Evolutionary conservation across 2,113 vertebrate species (phyloP).

Genomic region (Probosciger aterrimus): DNA sequence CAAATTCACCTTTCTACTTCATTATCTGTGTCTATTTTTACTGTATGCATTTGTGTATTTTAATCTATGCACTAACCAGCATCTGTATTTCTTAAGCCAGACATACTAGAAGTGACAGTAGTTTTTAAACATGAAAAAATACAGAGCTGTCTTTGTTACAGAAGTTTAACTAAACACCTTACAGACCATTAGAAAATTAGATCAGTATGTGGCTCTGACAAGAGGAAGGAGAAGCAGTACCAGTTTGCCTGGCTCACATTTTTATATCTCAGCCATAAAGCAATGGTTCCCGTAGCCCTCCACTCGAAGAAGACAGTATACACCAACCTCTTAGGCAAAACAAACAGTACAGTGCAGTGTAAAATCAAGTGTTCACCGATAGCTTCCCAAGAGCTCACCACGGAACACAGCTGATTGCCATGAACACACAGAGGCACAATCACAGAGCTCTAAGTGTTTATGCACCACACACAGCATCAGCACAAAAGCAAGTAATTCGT

Average conservation of each 20-base stretch:
- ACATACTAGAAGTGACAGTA: background rate
- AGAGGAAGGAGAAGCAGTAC: background rate
- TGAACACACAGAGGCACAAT: background rate
- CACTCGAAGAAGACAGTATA: background rate
- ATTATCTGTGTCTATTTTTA: background rate
- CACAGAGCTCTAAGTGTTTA: fast-evolving
- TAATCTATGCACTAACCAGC: background rate
- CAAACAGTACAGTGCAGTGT: background rate
- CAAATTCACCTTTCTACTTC: background rate
- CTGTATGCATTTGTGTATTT: background rate
- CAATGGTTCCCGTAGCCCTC: background rate
- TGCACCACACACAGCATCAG: background rate
- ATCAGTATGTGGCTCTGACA: background rate
- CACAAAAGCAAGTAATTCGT: background rate
- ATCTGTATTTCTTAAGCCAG: background rate
- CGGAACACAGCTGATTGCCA: background rate
- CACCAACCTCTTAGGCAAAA: background rate
- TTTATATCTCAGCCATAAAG: background rate
- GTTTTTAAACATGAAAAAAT: background rate
- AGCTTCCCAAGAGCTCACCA: background rate
- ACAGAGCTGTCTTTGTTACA: background rate
- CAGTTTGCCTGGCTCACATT: background rate
- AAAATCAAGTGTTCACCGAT: background rate
- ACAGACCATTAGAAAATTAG: background rate
- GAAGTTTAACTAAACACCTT: background rate